Evolutionary conservation across 30 jellyfish, hydroid and myxozoan species (phyloP), one percentile per base, ranked within the genome.

Genomic region (Morbakka virulenta): DNA sequence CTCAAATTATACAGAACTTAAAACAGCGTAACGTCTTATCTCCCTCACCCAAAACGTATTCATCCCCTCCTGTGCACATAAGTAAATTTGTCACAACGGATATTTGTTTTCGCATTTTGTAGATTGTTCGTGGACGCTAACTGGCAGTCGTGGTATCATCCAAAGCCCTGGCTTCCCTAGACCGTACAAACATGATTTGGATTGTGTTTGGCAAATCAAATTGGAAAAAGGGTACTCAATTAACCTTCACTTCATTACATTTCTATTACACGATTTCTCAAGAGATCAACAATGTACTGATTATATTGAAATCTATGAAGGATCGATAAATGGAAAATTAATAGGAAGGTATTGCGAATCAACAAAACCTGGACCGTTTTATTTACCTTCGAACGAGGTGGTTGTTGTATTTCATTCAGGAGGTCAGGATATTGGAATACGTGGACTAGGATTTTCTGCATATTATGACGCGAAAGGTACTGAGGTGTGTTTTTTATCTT

Each of bases 291-390:
- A 89, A 24, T 91, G 98, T 72, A 76, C 73, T 1, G 98, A 91
- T 65, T 91, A 91, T 64, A 35, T 91, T 17, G 98, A 91, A 28
- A 32, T 91, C 32, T 61, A 63, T 24, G 89, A 84, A 51, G 88
- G 87, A 69, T 86, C 88, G 29, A 53, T 32, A 13, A 88, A 65
- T 51, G 74, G 77, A 24, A 70, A 20, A 9, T 67, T 84, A 28
- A 76, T 69, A 28, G 98, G 98, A 6, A 79, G 98, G 6, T 91
- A 62, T 57, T 91, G 98, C 51, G 95, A 92, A 31, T 22, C 86
- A 13, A 80, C 74, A 31, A 91, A 77, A 36, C 98, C 98, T 12
- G 95, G 93, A 32, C 81, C 62, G 64, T 63, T 91, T 52, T 28
- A 50, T 11, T 35, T 82, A 27, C 25, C 41, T 1, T 74, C 89